Evolutionary conservation across 2,113 vertebrate species (phyloP).

Genomic region (Crotalus horridus): DNA sequence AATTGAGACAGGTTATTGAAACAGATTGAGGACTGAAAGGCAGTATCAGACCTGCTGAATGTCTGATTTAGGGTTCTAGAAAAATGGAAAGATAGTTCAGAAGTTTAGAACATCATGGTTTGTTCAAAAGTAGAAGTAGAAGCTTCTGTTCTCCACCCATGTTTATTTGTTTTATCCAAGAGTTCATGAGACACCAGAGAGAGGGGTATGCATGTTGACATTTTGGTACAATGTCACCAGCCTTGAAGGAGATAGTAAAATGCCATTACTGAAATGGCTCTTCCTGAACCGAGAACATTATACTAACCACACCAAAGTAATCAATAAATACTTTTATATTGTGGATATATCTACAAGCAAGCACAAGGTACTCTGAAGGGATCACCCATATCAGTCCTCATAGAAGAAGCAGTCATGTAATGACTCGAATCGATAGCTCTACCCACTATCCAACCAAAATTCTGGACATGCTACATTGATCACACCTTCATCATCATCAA

Average conservation of each 20-base stretch:
- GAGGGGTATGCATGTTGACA: not conserved
- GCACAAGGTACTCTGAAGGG: no score
- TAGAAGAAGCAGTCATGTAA: no score
- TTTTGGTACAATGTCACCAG: not conserved
- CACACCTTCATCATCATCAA: no score
- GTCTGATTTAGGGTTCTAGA: not conserved
- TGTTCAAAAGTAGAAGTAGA: not conserved
- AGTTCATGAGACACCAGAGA: not conserved
- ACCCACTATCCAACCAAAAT: no score
- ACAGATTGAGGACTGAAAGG: not conserved
- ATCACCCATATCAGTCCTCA: no score
- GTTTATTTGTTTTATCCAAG: not conserved
- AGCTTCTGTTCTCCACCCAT: not conserved
- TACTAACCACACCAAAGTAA: not conserved
- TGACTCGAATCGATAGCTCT: no score
- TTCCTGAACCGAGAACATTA: not conserved
- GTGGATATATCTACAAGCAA: no score
- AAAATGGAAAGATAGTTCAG: not conserved
- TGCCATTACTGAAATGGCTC: not conserved
- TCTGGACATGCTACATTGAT: no score
- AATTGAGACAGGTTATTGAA: not conserved
- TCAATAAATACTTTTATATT: no score
- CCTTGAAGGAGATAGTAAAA: not conserved
- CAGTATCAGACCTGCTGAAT: not conserved
- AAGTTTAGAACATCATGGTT: not conserved